Evolutionary conservation across 2,888 invertebrate genomes (phyloP).

Genomic region (Drosophila birchii): DNA sequence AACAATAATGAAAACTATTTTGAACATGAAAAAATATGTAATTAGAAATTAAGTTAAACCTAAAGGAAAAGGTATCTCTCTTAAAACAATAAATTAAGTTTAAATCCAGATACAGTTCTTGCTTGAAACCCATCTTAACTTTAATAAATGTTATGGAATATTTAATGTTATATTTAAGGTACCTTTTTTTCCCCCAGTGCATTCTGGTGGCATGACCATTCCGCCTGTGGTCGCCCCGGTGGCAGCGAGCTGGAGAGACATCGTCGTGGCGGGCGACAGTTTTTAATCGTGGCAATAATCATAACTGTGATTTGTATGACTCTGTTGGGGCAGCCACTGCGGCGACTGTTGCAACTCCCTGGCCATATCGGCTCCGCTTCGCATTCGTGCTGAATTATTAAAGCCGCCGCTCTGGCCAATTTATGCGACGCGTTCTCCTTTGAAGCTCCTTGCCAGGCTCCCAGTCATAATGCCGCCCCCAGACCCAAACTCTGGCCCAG

Average conservation of each 20-base stretch:
- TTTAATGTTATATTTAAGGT: not conserved
- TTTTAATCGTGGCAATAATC: conserved; percentile 81
- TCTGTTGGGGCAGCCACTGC: conserved; percentile 64
- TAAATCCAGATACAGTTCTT: not conserved
- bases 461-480: conserved; percentile 70
- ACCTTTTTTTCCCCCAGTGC: conserved; percentile 13
- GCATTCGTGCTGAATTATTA: conserved; percentile 74
- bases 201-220: not conserved
- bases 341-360: conserved; percentile 50
- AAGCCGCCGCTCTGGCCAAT: conserved; percentile 61
- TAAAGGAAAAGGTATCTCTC: too few species aligned
- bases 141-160: not conserved
- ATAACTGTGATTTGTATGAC: conserved; percentile 81
- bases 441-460: conserved; percentile 51
- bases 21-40: not conserved
- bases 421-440: conserved; percentile 77
- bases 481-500: conserved; percentile 7
- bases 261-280: conserved; percentile 72
- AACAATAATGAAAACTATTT: not conserved
- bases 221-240: conserved; percentile 41
- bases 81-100: too few species aligned
- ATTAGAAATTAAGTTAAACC: too few species aligned
- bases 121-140: not conserved
- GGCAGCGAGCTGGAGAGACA: conserved; percentile 23
- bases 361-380: conserved; percentile 64